phyloP scores from a whole-genome alignment of 2,888 invertebrate genomes.

The Trichogramma evanescens region DNA sequence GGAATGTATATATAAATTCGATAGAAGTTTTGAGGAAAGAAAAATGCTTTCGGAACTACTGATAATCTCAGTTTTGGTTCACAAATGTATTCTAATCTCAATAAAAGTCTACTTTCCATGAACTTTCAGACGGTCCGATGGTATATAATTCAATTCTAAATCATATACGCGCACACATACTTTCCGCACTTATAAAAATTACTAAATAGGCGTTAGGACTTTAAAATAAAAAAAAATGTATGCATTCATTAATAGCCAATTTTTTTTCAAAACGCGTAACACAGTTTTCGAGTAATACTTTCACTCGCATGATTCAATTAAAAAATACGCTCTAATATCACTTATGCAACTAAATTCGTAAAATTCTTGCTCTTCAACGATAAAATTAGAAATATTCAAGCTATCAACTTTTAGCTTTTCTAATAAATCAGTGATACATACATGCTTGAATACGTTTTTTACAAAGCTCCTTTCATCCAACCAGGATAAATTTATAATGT shows the following conservation, averaged over 20 bases:
- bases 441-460: background rate
- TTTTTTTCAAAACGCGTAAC: too few relatives aligned
- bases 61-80: constrained; percentile 1
- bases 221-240: too few relatives aligned
- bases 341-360: too few relatives aligned
- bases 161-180: constrained; percentile 20
- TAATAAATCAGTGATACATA: background rate
- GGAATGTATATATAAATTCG: constrained; percentile 13
- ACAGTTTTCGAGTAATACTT: too few relatives aligned
- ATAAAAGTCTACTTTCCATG: constrained; percentile 10
- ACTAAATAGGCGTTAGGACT: too few relatives aligned
- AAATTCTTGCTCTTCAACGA: constrained; percentile 6
- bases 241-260: too few relatives aligned
- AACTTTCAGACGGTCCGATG: constrained; percentile 12
- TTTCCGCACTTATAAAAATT: background rate
- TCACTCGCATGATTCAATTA: too few relatives aligned
- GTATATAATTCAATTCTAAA: constrained; percentile 20
- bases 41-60: constrained; percentile 1
- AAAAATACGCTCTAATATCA: too few relatives aligned
- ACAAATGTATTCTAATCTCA: constrained; percentile 9
- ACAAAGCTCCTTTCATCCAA: background rate
- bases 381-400: constrained; percentile 2
- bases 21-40: background rate
- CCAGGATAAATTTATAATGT: constrained; percentile 6
- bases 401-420: background rate